Base-by-base conservation (phyloP, 2,888 invertebrate species). In the Leucozona laternaria region DNA sequence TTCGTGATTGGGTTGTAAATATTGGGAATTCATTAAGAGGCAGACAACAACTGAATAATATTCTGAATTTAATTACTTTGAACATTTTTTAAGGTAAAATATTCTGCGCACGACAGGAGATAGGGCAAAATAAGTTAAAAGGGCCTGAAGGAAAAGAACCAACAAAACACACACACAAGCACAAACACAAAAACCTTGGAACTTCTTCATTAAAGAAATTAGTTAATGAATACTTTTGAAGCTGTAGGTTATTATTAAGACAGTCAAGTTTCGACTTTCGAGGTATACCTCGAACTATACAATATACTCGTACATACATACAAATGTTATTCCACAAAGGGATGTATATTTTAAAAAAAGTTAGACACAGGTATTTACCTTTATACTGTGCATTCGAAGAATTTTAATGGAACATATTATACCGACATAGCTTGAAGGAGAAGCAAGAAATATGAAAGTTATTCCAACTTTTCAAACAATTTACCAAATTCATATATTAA, bases 1-100 rank as follows among this genome's bases (percentile, higher is more conserved):
- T 66, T 66, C 64, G 64, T 66, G 64, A 66, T 66, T 66, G 64
- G 64, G 48, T 45, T 66, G 48, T 48, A 45, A 66, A 66, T 66
- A 66, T 66, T 66, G 64, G 31, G 20, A 48, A 66, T 48, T 66
- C 64, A 66, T 66, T 66, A 66, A 66, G 17, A 34, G 37, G 25
- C 25, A 25, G 53, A 53, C 20, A 37, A 40, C 37, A 22, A 34
- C 34, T 57, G n/a, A 28, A 45, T 28, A 64, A 31, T 48, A 48
- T 48, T 66, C 25, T 31, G 48, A 66, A 66, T 66, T 66, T 66
- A 66, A 66, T 66, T 66, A 66, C 64, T 66, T 48, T 48, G 48
- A 25, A 31, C 20, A 48, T 31, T 20, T 62, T 17, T 15, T 13
- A 20, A 48, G 31, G n/a, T 31, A 48, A 66, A 66, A 48, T 64